Percentiles rank a stretch among this genome's conserved stretches.
Conservation (phyloP, 2,888 invertebrate species). For the Harmothoe impar region DNA sequence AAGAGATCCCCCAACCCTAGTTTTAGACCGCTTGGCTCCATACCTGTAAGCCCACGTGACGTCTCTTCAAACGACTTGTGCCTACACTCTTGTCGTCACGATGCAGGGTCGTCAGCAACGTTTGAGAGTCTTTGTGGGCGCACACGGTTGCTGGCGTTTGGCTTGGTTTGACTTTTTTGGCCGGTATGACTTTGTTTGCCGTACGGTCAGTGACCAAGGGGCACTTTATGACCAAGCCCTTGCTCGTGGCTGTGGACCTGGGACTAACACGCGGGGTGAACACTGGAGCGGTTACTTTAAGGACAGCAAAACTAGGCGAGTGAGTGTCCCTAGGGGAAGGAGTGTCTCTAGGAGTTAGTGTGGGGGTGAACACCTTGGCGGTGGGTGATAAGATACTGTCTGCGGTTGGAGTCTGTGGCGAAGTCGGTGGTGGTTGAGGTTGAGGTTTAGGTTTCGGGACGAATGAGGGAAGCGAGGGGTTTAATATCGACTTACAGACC, state of each 20-base stretch:
- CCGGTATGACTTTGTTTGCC: background rate
- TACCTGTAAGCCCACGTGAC: slow-evolving; percentile 20
- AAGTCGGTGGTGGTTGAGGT: too few species aligned
- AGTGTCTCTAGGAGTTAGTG: background rate
- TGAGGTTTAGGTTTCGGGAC: background rate
- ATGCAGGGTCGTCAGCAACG: background rate
- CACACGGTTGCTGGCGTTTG: background rate
- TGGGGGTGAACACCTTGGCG: slow-evolving; percentile 28
- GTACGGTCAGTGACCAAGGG: background rate
- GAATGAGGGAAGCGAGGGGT: slow-evolving; percentile 3
- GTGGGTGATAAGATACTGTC: slow-evolving; percentile 10
- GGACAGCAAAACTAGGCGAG: background rate
- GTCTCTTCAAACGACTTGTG: background rate
- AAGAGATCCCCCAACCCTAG: too few species aligned
- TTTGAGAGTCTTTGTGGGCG: background rate
- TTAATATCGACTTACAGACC: background rate
- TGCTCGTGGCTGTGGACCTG: background rate
- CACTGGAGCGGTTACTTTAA: background rate
- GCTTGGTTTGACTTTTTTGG: background rate
- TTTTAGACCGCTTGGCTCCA: background rate
- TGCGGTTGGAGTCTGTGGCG: background rate
- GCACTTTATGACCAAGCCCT: background rate
- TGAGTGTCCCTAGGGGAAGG: too few species aligned
- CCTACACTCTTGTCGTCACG: background rate
- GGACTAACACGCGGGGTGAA: slow-evolving; percentile 1